These are phyloP conservation scores for Setophaga coronata DNA, from an alignment of 2,113 vertebrate genomes.

Conservation along the genomic window DNA sequence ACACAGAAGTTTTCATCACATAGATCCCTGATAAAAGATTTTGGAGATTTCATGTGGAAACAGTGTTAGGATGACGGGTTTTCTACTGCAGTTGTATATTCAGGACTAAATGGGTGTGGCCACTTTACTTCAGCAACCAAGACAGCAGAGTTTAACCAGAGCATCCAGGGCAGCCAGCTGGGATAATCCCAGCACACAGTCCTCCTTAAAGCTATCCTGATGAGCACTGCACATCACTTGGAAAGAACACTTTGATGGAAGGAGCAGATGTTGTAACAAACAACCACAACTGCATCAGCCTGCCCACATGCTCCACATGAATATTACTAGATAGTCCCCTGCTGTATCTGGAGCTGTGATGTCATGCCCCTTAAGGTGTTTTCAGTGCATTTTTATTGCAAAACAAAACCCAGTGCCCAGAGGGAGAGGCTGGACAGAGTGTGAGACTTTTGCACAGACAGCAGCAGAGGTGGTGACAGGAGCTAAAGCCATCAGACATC, in stretches of 20 bases:
- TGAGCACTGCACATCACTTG: rapidly evolving
- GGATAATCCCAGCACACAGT: neutral
- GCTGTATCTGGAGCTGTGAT: neutral
- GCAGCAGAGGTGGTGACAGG: neutral
- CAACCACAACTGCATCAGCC: neutral
- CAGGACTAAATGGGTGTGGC: neutral
- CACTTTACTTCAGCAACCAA: neutral
- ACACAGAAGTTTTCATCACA: neutral
- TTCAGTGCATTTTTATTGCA: neutral
- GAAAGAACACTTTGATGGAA: neutral
- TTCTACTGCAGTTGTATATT: neutral
- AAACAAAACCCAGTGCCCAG: neutral
- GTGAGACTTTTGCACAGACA: neutral
- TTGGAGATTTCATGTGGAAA: neutral
- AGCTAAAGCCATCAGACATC: neutral
- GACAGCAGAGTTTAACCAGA: neutral
- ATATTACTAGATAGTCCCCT: neutral
- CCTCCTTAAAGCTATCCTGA: neutral
- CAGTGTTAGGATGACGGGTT: neutral
- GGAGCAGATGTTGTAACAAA: neutral
- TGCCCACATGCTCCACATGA: neutral
- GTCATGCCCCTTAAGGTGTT: neutral
- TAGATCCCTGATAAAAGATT: neutral
- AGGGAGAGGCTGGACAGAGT: neutral
- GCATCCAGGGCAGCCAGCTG: neutral